Conservation (phyloP, 2,113 vertebrate genomes). For the Lontra canadensis region DNA sequence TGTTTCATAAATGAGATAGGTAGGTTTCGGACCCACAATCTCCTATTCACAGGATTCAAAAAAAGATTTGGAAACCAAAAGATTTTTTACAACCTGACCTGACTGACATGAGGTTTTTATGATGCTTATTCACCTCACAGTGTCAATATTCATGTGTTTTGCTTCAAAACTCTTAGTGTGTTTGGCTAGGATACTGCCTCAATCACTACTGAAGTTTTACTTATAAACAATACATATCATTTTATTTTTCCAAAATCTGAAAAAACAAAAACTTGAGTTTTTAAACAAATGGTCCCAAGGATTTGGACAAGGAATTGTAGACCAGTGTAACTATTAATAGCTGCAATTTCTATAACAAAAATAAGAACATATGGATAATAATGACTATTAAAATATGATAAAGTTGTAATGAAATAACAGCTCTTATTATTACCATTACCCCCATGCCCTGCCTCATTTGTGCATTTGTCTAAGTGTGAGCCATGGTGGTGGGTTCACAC, state of each 20-base stretch:
- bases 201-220: neutral
- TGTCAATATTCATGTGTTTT: neutral
- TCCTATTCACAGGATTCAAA: neutral
- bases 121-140: neutral
- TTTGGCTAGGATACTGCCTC: neutral
- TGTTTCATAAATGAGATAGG: neutral
- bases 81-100: neutral
- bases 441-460: neutral
- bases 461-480: neutral
- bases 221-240: neutral
- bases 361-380: neutral
- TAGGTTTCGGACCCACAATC: neutral
- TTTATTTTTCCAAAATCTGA: neutral
- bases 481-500: neutral
- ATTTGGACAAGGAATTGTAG: neutral
- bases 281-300: neutral
- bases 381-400: neutral
- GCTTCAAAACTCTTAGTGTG: neutral
- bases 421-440: neutral
- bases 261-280: neutral
- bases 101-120: neutral
- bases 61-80: neutral
- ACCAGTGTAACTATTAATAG: neutral
- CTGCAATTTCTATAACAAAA: conserved; percentile 14
- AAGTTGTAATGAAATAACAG: neutral